Evolutionary conservation across 2,797 vertebrate genomes (phyloP).

Genomic region (Molossus alvarezi): DNA sequence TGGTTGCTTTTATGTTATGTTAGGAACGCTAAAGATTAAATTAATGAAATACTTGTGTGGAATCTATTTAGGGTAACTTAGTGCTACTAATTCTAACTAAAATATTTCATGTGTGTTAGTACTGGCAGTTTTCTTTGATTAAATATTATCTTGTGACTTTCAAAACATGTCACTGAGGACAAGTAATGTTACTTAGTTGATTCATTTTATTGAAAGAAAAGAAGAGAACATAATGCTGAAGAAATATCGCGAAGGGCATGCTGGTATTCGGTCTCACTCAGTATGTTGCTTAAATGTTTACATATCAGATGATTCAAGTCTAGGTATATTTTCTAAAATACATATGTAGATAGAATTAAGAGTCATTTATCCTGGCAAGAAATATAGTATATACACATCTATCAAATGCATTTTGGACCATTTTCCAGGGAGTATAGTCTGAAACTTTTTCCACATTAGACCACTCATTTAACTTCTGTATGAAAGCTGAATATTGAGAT

Average conservation of each 20-base stretch:
- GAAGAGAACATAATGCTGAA: background rate
- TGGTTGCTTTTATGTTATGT: constrained; percentile 51
- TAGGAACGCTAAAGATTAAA: constrained; percentile 30
- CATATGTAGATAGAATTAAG: constrained; percentile 40
- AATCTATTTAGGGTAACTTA: background rate
- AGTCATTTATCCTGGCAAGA: constrained; percentile 53
- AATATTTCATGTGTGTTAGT: constrained; percentile 63
- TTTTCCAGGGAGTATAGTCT: constrained; percentile 35
- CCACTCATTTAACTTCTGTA: constrained; percentile 33
- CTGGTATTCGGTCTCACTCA: background rate
- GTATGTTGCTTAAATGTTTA: constrained; percentile 55
- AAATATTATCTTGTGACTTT: background rate
- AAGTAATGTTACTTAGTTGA: constrained; percentile 31
- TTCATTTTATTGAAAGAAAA: constrained; percentile 61
- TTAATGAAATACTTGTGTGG: constrained; percentile 44
- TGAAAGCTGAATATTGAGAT: constrained; percentile 48
- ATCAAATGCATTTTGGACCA: background rate
- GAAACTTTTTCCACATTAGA: background rate
- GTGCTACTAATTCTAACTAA: constrained; percentile 68
- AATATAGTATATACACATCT: constrained; percentile 32
- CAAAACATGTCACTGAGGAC: constrained; percentile 39
- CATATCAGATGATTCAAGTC: constrained; percentile 41
- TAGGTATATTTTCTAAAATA: constrained; percentile 59
- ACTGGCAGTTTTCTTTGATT: constrained; percentile 51
- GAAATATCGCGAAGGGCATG: background rate